Percentiles rank a stretch among this genome's conserved stretches.
These are phyloP conservation scores for Pseudomyrmex cubaensis DNA, from an alignment of 1,140 invertebrate species.

Conservation along the genomic window DNA sequence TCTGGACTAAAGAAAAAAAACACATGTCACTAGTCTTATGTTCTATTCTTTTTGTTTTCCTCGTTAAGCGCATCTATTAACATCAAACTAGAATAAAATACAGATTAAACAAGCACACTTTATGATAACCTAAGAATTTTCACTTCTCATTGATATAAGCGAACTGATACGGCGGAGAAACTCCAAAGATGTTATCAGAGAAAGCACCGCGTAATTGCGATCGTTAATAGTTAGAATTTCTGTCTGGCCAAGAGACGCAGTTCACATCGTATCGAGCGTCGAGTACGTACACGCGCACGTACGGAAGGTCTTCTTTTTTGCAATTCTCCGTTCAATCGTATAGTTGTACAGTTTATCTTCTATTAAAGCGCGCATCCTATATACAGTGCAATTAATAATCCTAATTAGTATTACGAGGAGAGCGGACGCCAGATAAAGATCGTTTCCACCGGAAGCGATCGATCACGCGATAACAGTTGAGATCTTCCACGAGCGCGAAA, in stretches of 20 bases:
- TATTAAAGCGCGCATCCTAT: slow-evolving; percentile 56
- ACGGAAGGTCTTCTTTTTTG: slow-evolving; percentile 46
- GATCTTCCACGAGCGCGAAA: neutral
- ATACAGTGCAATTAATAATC: slow-evolving; percentile 64
- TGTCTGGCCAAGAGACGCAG: neutral
- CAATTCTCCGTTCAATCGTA: slow-evolving; percentile 45
- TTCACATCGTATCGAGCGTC: slow-evolving; percentile 47
- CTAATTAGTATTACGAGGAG: slow-evolving; percentile 23
- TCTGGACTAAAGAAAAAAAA: no score
- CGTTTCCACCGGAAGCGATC: slow-evolving; percentile 12
- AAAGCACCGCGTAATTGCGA: slow-evolving; percentile 66
- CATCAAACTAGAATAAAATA: no score
- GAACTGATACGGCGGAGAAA: neutral
- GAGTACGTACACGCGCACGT: slow-evolving; percentile 4
- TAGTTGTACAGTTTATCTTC: slow-evolving; percentile 59
- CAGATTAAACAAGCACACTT: neutral
- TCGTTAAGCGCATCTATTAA: no score
- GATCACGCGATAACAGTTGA: slow-evolving; percentile 4
- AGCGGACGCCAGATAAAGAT: slow-evolving; percentile 2
- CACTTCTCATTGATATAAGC: neutral
- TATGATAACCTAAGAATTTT: neutral
- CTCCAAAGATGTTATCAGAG: slow-evolving; percentile 66
- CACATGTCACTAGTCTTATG: no score
- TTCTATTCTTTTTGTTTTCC: no score
- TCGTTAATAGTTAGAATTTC: slow-evolving; percentile 69